Evolutionary conservation across 2,888 invertebrate genomes (phyloP).

Genomic region (Eudemis profundana): DNA sequence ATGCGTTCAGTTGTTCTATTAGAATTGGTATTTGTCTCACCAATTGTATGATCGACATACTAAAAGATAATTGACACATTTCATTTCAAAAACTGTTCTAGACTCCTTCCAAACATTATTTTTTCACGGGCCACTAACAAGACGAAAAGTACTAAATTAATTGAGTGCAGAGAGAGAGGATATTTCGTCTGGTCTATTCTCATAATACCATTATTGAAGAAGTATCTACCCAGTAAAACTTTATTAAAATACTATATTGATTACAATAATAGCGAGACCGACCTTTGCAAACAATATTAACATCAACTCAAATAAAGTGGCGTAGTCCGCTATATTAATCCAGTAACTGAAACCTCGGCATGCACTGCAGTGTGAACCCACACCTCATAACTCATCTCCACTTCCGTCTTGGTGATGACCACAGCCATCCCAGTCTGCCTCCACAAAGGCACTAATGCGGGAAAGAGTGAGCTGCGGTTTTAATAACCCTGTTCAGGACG

Average conservation of each 20-base stretch:
- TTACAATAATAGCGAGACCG: neutral
- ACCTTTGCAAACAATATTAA: neutral
- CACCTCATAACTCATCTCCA: conserved; percentile 40
- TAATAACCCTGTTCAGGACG: conserved; percentile 35
- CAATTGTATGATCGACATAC: no score
- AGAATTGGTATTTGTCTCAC: no score
- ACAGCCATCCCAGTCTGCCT: conserved; percentile 20
- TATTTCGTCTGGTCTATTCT: no score
- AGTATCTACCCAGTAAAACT: no score
- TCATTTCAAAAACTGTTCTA: no score
- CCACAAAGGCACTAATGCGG: neutral
- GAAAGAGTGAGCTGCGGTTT: conserved; percentile 31
- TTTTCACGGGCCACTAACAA: no score
- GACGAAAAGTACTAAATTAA: no score
- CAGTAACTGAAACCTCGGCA: conserved; percentile 22
- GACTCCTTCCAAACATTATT: no score
- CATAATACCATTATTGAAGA: no score
- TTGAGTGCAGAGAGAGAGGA: no score
- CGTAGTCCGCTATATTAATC: conserved; percentile 9
- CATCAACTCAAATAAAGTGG: neutral
- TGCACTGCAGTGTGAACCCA: conserved; percentile 29
- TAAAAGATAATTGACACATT: no score
- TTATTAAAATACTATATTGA: no score
- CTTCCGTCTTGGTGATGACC: conserved; percentile 38
- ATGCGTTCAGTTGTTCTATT: neutral